A percentile compares a stretch with the other conserved stretches of the same genome.
These are phyloP conservation scores for Metellina segmentata DNA, from an alignment of 2,888 invertebrate species.

Conservation along the genomic window DNA sequence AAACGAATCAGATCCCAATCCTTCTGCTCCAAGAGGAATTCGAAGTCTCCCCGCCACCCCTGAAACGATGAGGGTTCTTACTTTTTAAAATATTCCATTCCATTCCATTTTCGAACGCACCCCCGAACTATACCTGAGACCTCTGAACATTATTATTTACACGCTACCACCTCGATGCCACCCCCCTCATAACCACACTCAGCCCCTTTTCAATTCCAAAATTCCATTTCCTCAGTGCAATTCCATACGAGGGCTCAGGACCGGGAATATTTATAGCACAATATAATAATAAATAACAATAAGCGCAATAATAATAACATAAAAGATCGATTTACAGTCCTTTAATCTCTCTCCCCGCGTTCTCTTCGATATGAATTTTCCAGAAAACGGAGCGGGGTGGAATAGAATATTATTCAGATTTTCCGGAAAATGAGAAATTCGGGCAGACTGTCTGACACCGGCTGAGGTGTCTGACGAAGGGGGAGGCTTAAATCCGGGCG, in stretches of 20 bases:
- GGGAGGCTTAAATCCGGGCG: neutral
- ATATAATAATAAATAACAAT: constrained; percentile 63
- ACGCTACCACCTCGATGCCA: constrained; percentile 27
- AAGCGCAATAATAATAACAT: constrained; percentile 73
- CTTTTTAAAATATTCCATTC: constrained; percentile 35
- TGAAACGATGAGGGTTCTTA: neutral
- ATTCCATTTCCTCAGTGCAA: neutral
- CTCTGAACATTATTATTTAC: constrained; percentile 75
- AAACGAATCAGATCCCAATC: too few species aligned
- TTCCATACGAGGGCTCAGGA: neutral
- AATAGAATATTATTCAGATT: constrained; percentile 72
- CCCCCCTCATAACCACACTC: neutral
- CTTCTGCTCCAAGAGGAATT: neutral
- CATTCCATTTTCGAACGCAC: constrained; percentile 22
- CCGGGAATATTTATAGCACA: constrained; percentile 56
- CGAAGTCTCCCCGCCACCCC: neutral
- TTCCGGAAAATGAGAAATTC: neutral
- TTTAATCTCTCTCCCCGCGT: constrained; percentile 59
- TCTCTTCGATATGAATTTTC: constrained; percentile 69
- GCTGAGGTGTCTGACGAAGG: neutral
- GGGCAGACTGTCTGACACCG: neutral
- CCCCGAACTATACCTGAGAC: constrained; percentile 20
- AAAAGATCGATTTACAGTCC: constrained; percentile 72
- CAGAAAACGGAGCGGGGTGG: constrained; percentile 17
- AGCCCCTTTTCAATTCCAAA: constrained; percentile 34